Conservation (phyloP, 2,797 vertebrate species). For the Lepilemur septentrionalis region DNA sequence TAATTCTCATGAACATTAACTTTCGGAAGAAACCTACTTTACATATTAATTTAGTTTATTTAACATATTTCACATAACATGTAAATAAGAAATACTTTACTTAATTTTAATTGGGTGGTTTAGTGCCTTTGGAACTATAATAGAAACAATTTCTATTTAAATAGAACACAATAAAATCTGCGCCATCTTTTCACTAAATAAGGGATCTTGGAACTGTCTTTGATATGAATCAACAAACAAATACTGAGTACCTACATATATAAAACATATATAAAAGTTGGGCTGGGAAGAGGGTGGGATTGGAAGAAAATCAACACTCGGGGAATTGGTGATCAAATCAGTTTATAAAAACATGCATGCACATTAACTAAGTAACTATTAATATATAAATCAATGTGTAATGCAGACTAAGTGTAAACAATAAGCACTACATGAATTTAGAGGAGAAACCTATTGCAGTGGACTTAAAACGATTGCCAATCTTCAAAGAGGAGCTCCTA, state of each 20-base stretch:
- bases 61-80: not conserved
- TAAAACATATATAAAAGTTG: not conserved
- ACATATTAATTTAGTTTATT: not conserved
- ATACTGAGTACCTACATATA: not conserved
- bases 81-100: slow-evolving; percentile 43
- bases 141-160: slow-evolving; percentile 16
- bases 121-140: slow-evolving; percentile 20
- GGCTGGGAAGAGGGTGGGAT: accelerated
- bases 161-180: not conserved
- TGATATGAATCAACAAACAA: not conserved
- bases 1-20: slow-evolving; percentile 36
- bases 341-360: slow-evolving; percentile 10
- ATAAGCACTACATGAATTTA: not conserved
- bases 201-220: not conserved
- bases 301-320: not conserved
- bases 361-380: not conserved
- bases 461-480: not conserved
- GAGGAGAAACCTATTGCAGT: not conserved
- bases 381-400: not conserved
- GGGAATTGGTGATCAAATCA: not conserved
- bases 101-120: slow-evolving; percentile 33
- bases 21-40: slow-evolving; percentile 31
- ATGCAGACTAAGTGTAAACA: not conserved
- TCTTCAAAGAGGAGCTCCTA: not conserved
- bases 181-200: not conserved